Base-by-base conservation (phyloP, 2,888 invertebrate genomes). In the Thereva nobilitata region DNA sequence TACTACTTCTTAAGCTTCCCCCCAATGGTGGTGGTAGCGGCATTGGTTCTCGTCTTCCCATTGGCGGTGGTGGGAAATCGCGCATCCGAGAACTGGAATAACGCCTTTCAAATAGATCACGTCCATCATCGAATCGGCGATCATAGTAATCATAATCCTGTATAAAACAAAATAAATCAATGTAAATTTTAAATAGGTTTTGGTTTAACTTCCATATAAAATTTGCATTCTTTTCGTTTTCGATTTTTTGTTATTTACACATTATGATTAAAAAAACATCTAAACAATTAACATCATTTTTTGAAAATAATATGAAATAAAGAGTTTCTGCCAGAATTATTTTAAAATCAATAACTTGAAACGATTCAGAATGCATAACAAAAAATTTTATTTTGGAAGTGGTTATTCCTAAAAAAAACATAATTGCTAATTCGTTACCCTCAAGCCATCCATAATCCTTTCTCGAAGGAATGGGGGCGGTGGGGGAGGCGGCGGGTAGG, bases 401-500 rank as follows among this genome's bases (percentile, higher is more conserved):
- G 23, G 23, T 23, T 23, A 23, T 75, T 76, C 80, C 70, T 65
- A 47, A 67, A 67, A 67, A 67, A 69, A 66, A 64, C 56, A 71
- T 71, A 70, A 68, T 61, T 67, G 68, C 52, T 59, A 71, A 66
- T 64, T 67, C 75, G 74, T 87, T 88, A 90, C 90, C 89, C 89
- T 89, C 86, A 89, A 90, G 85, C 91, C 90, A 85, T 92, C 92
- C 90, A 93, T 91, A 85, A 93, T 89, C 84, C 93, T 88, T 84
- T 93, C 93, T 84, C 92, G 89, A 77, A 93, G 88, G 87, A 93
- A 93, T 75, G 92, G 91, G 79, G 91, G 90, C 78, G 87, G 87
- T 83, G 91, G 92, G 82, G 93, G 92, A 82, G 93, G 93, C 81
- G 93, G 93, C 76, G 93, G 93, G 84, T 93, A 93, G 76, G 92